These are phyloP conservation scores for Bufo bufo DNA, from an alignment of 2,113 vertebrate species.

Conservation along the genomic window DNA sequence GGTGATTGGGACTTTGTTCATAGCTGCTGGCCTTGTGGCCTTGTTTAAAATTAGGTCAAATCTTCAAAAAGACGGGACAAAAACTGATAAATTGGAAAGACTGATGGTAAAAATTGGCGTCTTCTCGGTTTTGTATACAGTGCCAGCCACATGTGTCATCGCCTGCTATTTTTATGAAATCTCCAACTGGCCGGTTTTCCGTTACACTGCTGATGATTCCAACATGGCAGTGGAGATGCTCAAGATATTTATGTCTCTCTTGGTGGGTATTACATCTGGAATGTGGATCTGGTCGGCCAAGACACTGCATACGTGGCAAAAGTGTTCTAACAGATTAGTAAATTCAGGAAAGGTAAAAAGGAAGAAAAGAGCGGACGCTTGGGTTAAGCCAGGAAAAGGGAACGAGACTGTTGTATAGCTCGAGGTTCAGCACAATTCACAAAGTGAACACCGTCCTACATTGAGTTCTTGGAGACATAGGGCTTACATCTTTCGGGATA, in stretches of 20 bases:
- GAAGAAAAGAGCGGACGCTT: conserved; percentile 83
- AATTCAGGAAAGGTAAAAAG: conserved; percentile 84
- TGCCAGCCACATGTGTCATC: conserved; percentile 94
- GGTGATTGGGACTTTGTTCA: conserved; percentile 95
- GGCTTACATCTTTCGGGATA: background rate
- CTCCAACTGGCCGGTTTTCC: conserved; percentile 91
- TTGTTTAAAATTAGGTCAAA: conserved; percentile 98
- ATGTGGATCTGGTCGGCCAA: conserved; percentile 99
- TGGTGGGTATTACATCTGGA: conserved; percentile 96
- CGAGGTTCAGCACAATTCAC: background rate
- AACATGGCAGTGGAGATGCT: conserved; percentile 97
- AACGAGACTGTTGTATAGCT: conserved; percentile 93
- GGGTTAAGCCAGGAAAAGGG: conserved; percentile 92
- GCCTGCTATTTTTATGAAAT: conserved; percentile 98
- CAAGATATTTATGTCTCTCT: conserved; percentile 95
- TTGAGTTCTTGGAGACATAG: conserved; percentile 19
- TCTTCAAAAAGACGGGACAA: conserved; percentile 96
- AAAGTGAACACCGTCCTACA: conserved; percentile 16
- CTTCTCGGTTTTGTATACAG: conserved; percentile 97
- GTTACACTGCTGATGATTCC: conserved; percentile 83
- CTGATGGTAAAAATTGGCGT: conserved; percentile 98
- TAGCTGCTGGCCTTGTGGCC: conserved; percentile 92
- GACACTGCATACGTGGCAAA: conserved; percentile 97
- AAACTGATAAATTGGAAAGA: conserved; percentile 97
- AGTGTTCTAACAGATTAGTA: conserved; percentile 88